phyloP scores from a whole-genome alignment of 2,888 invertebrate genomes.

The Ectemnius lituratus region DNA sequence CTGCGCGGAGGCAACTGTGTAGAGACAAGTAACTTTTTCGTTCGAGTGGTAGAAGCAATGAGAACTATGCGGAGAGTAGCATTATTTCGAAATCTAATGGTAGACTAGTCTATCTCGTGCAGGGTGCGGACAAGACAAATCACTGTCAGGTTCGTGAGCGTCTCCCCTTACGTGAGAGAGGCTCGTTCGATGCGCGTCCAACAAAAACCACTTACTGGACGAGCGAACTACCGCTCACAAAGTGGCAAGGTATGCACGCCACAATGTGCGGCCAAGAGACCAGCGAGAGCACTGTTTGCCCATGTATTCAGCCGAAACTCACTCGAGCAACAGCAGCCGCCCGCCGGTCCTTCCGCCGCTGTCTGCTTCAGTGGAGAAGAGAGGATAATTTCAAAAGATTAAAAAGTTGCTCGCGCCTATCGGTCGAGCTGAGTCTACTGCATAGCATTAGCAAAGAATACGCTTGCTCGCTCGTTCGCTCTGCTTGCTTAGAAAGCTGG shows the following conservation, averaged over 20 bases:
- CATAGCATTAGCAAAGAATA: constrained; percentile 45
- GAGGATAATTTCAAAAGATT: constrained; percentile 7
- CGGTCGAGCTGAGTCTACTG: background rate
- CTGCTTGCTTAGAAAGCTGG: constrained; percentile 49
- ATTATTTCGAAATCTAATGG: constrained; percentile 33
- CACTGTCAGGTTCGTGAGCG: constrained; percentile 33
- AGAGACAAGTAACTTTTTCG: no score
- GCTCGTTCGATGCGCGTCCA: constrained; percentile 25
- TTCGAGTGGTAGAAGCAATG: background rate
- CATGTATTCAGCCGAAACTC: background rate
- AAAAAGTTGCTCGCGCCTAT: constrained; percentile 7
- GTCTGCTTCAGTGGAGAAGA: constrained; percentile 1
- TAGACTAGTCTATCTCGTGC: constrained; percentile 23
- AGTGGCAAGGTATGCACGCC: background rate
- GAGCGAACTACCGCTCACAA: background rate
- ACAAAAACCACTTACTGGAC: background rate
- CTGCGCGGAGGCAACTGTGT: no score
- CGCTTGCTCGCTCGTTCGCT: constrained; percentile 11
- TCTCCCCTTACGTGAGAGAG: constrained; percentile 26
- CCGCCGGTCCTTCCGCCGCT: no score
- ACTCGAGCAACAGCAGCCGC: no score
- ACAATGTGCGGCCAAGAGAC: background rate
- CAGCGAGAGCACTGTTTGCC: background rate
- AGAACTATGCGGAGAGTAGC: constrained; percentile 18
- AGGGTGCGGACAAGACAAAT: constrained; percentile 28